Percentiles rank a stretch among this genome's conserved stretches.
These are phyloP conservation scores for Heterodera filipjevi DNA, from an alignment of 2,888 invertebrate genomes.

Conservation along the genomic window DNA sequence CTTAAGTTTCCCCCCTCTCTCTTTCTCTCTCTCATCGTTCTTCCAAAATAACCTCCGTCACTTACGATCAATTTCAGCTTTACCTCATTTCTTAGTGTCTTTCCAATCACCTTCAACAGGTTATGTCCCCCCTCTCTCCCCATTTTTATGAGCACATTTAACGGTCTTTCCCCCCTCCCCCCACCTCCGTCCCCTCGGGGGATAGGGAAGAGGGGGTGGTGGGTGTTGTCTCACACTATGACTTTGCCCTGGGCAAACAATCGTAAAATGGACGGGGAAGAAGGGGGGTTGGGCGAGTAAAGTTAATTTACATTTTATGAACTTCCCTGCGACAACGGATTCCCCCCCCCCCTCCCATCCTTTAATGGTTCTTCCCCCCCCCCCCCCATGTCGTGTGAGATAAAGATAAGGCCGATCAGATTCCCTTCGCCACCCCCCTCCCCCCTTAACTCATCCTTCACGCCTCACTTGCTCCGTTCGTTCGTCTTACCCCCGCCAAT, in stretches of 20 bases:
- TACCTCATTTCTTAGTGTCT: conserved; percentile 3
- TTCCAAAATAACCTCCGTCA: background rate
- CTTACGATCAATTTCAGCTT: background rate
- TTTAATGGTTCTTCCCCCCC: conserved; percentile 13
- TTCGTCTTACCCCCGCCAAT: conserved; percentile 7
- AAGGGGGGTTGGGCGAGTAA: background rate
- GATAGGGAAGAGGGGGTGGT: background rate
- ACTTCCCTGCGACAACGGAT: conserved; percentile 11
- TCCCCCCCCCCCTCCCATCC: background rate
- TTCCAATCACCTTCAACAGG: conserved; percentile 14
- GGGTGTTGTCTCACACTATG: conserved; percentile 4
- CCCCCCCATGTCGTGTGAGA: conserved; percentile 1
- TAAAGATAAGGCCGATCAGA: conserved; percentile 12
- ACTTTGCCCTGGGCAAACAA: conserved; percentile 24
- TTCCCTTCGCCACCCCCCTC: background rate
- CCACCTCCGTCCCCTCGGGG: background rate
- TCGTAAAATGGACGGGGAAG: conserved; percentile 5
- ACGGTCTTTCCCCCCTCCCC: background rate
- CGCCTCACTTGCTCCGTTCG: conserved; percentile 20
- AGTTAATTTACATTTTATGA: conserved; percentile 31
- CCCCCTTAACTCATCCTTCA: conserved; percentile 1
- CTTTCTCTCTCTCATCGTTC: no score
- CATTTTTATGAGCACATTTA: conserved; percentile 7
- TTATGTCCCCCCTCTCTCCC: background rate
- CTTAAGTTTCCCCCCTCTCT: no score